These are phyloP conservation scores for Mola mola DNA, from an alignment of 2,113 vertebrate genomes.

Conservation along the genomic window DNA sequence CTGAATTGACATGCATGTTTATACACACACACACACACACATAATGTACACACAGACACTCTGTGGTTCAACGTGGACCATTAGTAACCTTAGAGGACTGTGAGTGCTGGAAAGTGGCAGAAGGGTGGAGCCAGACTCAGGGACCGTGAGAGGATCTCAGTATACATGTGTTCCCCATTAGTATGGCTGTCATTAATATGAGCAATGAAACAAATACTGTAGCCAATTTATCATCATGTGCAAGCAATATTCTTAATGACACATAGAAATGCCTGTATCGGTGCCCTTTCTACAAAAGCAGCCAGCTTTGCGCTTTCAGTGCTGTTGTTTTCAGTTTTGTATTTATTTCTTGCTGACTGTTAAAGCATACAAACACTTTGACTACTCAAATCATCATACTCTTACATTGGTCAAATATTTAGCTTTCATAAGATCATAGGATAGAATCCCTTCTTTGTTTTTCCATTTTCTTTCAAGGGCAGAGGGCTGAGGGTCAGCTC, in stretches of 20 bases:
- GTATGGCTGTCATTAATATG: constrained; percentile 56
- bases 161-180: constrained; percentile 57
- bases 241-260: constrained; percentile 25
- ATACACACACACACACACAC: constrained; percentile 3
- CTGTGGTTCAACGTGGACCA: constrained; percentile 49
- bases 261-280: too few relatives aligned
- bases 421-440: too few relatives aligned
- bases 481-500: constrained; percentile 36
- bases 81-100: constrained; percentile 72
- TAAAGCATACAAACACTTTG: too few relatives aligned
- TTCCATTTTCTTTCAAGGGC: constrained; percentile 24
- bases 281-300: too few relatives aligned
- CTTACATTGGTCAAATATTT: too few relatives aligned
- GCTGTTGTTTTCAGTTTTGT: not conserved
- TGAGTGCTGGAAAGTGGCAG: constrained; percentile 51
- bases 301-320: too few relatives aligned
- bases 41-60: constrained; percentile 13
- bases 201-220: constrained; percentile 34
- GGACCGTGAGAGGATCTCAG: constrained; percentile 42
- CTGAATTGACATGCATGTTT: constrained; percentile 21
- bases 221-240: constrained; percentile 31
- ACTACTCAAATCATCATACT: too few relatives aligned
- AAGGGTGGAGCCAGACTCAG: constrained; percentile 27
- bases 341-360: not conserved
- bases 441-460: constrained; percentile 22